Conservation (phyloP, 2,113 vertebrate genomes). For the Lota lota region DNA sequence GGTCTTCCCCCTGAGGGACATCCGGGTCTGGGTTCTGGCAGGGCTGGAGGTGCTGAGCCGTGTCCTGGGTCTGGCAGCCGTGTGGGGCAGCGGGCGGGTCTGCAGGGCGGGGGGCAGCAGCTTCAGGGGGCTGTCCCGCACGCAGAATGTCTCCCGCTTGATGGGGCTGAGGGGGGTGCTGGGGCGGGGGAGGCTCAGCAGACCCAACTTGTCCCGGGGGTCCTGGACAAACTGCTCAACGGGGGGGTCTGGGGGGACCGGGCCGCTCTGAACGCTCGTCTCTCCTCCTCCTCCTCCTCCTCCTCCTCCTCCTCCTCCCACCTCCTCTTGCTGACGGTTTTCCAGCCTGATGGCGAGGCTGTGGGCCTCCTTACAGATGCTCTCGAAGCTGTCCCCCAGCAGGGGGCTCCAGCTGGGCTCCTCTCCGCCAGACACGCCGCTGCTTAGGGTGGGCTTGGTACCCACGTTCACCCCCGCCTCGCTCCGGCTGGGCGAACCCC, state of each 20-base stretch:
- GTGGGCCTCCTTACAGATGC: slow-evolving; percentile 85
- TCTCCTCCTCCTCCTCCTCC: too few species aligned
- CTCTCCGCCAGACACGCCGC: not conserved
- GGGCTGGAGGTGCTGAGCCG: slow-evolving; percentile 66
- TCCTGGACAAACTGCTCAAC: slow-evolving; percentile 79
- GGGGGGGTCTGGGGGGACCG: too few species aligned
- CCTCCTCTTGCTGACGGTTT: slow-evolving; percentile 23
- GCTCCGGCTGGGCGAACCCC: slow-evolving; percentile 75
- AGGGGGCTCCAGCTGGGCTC: slow-evolving; percentile 77
- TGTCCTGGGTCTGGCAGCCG: slow-evolving; percentile 15
- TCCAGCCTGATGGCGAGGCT: slow-evolving; percentile 78
- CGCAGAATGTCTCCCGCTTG: slow-evolving; percentile 85
- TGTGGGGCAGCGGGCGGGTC: slow-evolving; percentile 24
- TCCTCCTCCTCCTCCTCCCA: not conserved
- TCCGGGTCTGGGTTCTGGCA: slow-evolving; percentile 39
- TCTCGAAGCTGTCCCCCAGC: slow-evolving; percentile 78
- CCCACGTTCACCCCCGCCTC: slow-evolving; percentile 62
- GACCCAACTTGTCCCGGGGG: slow-evolving; percentile 66
- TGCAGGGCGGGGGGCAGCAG: slow-evolving; percentile 66
- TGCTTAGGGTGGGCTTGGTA: not conserved
- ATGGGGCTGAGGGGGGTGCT: slow-evolving; percentile 66
- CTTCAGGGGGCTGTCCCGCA: slow-evolving; percentile 75
- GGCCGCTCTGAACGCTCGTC: too few species aligned
- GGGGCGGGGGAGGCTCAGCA: slow-evolving; percentile 61
- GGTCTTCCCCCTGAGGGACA: slow-evolving; percentile 41